These are phyloP conservation scores for Cheumatopsyche charites DNA, from an alignment of 1,140 invertebrate species.

Conservation along the genomic window DNA sequence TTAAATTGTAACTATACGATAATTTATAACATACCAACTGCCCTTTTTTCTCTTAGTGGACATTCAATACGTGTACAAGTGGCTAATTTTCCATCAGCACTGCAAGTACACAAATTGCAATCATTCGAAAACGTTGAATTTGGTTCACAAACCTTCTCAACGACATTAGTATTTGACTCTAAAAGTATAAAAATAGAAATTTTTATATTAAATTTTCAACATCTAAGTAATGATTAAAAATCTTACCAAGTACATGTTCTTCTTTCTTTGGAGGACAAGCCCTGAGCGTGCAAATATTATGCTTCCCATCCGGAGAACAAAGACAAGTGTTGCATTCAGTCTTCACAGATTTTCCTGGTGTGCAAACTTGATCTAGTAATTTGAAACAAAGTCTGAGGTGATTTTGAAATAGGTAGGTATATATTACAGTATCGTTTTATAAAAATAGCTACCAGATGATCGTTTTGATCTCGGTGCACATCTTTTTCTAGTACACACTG, in stretches of 20 bases:
- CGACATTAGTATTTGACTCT: no score
- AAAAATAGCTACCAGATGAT: not conserved
- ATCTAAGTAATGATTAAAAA: no score
- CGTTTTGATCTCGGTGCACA: not conserved
- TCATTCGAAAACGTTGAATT: slow-evolving; percentile 56
- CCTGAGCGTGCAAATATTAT: not conserved
- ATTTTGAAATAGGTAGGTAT: not conserved
- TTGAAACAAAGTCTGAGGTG: not conserved
- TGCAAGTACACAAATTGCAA: slow-evolving; percentile 60
- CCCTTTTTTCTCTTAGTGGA: slow-evolving; percentile 42
- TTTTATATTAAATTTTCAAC: no score
- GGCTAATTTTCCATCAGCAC: slow-evolving; percentile 55
- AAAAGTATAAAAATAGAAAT: no score
- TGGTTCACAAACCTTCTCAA: slow-evolving; percentile 54
- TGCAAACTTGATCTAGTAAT: slow-evolving; percentile 46
- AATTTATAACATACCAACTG: not conserved
- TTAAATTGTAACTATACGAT: not conserved
- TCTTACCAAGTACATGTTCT: no score
- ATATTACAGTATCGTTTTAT: not conserved
- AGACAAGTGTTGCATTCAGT: slow-evolving; percentile 60
- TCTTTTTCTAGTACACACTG: slow-evolving; percentile 26
- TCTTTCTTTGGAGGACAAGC: not conserved
- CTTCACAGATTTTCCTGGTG: slow-evolving; percentile 55
- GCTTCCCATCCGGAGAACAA: slow-evolving; percentile 57
- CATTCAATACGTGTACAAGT: slow-evolving; percentile 55